Conservation (phyloP, 2,797 vertebrate genomes). For the Dicrostonyx torquatus region DNA sequence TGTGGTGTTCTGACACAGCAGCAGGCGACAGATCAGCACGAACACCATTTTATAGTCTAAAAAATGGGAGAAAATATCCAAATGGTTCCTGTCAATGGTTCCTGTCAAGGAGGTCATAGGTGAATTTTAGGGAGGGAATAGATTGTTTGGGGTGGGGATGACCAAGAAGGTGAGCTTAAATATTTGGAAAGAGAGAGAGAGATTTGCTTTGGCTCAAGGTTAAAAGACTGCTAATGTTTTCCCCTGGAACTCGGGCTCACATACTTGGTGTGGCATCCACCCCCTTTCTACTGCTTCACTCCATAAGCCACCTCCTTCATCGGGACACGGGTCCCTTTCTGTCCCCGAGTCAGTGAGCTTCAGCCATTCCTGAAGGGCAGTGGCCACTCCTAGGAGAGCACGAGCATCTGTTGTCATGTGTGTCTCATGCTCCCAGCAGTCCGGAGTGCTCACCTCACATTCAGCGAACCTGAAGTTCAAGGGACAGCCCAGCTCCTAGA, state of each 20-base stretch:
- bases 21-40: background rate
- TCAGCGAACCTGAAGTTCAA: background rate
- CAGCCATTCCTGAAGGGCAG: background rate
- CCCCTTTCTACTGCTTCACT: background rate
- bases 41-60: background rate
- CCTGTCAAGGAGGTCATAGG: background rate
- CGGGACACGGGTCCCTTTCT: background rate
- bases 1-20: background rate
- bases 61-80: background rate
- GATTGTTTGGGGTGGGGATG: background rate
- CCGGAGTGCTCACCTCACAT: background rate
- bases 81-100: background rate
- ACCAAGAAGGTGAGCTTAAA: background rate
- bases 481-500: background rate
- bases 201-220: background rate
- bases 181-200: background rate
- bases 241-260: background rate
- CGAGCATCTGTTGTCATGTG: background rate
- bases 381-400: background rate
- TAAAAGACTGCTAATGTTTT: background rate
- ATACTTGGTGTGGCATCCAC: background rate
- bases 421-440: background rate
- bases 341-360: background rate
- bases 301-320: background rate
- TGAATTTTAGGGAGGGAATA: conserved; percentile 21